These are phyloP conservation scores for Papilio protenor DNA, from an alignment of 2,888 invertebrate species.

Conservation along the genomic window DNA sequence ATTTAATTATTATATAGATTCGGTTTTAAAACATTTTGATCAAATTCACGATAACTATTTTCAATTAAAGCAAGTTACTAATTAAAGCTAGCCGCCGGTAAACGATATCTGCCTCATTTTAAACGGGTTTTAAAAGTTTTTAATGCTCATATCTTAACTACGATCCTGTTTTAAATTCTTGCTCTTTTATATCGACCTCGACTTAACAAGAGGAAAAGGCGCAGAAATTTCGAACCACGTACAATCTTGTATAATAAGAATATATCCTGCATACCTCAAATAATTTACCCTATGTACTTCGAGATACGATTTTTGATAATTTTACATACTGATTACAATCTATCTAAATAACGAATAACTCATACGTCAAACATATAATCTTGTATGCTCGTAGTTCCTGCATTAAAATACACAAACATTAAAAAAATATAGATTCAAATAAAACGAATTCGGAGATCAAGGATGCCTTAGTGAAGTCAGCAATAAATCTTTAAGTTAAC, in stretches of 20 bases:
- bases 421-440: not conserved
- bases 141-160: slow-evolving; percentile 21
- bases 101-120: not conserved
- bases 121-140: slow-evolving; percentile 14
- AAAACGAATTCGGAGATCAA: not conserved
- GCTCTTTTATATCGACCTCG: not conserved
- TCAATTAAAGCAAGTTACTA: slow-evolving; percentile 9
- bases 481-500: not conserved
- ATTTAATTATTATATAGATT: not conserved
- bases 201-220: slow-evolving; percentile 16
- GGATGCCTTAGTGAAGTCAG: not conserved
- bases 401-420: too few relatives aligned
- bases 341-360: not conserved
- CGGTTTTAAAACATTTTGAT: not conserved
- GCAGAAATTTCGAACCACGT: not conserved
- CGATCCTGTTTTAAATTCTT: slow-evolving; percentile 5
- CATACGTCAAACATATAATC: not conserved
- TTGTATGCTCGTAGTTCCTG: too few relatives aligned
- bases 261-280: not conserved
- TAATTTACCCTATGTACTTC: not conserved
- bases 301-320: not conserved
- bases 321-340: not conserved
- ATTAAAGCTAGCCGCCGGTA: slow-evolving; percentile 9
- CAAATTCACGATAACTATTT: not conserved
- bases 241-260: not conserved